Percentiles rank a stretch among this genome's conserved stretches.
These are phyloP conservation scores for Corythoichthys haematopterus DNA, from an alignment of 2,113 vertebrate species.

Conservation along the genomic window DNA sequence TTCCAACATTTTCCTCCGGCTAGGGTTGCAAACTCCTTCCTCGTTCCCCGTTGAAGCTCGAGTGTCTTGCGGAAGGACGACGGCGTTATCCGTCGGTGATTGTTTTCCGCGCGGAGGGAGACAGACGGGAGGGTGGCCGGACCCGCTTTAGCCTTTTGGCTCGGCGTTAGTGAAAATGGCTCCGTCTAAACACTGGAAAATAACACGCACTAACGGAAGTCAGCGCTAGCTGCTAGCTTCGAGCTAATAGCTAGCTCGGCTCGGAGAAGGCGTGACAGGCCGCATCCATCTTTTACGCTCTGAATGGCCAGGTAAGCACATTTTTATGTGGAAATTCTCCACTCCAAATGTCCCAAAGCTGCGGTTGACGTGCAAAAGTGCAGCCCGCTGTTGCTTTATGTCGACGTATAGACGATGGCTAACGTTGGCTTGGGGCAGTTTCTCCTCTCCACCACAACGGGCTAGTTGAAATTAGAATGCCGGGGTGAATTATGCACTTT, in stretches of 20 bases:
- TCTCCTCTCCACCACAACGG: background rate
- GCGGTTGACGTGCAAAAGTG: conserved; percentile 26
- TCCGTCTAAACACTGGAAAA: conserved; percentile 71
- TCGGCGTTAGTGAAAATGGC: conserved; percentile 70
- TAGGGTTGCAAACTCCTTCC: conserved; percentile 7
- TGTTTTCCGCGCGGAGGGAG: conserved; percentile 19
- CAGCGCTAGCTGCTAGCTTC: conserved; percentile 44
- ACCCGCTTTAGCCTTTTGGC: conserved; percentile 41
- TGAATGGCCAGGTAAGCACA: conserved; percentile 58
- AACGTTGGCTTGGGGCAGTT: conserved; percentile 42
- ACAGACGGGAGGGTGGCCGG: conserved; percentile 17
- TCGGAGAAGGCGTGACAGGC: conserved; percentile 73
- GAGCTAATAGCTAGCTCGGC: conserved; percentile 53
- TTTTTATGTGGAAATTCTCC: conserved; percentile 13
- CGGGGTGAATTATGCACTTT: conserved; percentile 43
- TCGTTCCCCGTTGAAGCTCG: background rate
- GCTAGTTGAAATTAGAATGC: conserved; percentile 27
- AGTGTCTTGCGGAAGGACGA: conserved; percentile 2
- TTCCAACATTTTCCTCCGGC: conserved; percentile 54
- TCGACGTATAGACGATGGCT: conserved; percentile 28
- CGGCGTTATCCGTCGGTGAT: conserved; percentile 31
- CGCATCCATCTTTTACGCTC: conserved; percentile 59
- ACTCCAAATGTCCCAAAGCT: conserved; percentile 25
- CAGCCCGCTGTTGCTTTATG: conserved; percentile 16
- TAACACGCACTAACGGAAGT: conserved; percentile 71